Evolutionary conservation across 2,113 vertebrate genomes (phyloP).

Genomic region (Oryzias melastigma): DNA sequence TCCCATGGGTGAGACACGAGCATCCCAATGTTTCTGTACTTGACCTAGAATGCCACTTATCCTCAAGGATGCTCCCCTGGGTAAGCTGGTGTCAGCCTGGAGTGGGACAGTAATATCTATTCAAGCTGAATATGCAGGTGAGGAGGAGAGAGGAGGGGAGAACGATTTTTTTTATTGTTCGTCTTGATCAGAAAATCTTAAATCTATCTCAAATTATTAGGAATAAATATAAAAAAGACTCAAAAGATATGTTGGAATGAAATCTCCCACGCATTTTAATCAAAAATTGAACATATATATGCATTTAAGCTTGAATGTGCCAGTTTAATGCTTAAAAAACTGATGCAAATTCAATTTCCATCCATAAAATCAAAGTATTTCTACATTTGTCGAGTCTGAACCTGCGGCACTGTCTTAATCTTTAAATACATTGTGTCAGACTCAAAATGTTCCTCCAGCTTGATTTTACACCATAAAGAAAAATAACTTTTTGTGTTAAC

Average conservation of each 20-base stretch:
- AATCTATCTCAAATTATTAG: too few relatives aligned
- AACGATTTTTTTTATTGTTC: too few relatives aligned
- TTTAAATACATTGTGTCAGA: slow-evolving; percentile 38
- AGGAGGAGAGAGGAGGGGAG: not conserved
- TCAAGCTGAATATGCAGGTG: slow-evolving; percentile 21
- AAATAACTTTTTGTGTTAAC: slow-evolving; percentile 38
- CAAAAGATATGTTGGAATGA: too few relatives aligned
- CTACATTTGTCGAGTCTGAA: slow-evolving; percentile 37
- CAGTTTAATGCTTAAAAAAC: too few relatives aligned
- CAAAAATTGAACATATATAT: too few relatives aligned
- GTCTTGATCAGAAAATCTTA: too few relatives aligned
- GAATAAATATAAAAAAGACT: too few relatives aligned
- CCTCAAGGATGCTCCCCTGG: slow-evolving; percentile 14
- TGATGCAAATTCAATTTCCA: slow-evolving; percentile 42
- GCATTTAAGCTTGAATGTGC: too few relatives aligned
- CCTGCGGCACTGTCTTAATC: slow-evolving; percentile 21
- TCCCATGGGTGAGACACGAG: slow-evolving; percentile 14
- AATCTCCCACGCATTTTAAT: too few relatives aligned
- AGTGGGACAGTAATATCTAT: slow-evolving; percentile 3
- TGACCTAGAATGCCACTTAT: slow-evolving; percentile 24
- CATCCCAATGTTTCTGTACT: slow-evolving; percentile 24
- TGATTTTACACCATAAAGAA: slow-evolving; percentile 49
- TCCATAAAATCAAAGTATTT: slow-evolving; percentile 25
- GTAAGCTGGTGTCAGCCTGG: slow-evolving; percentile 6
- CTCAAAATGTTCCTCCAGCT: slow-evolving; percentile 50